Evolutionary conservation across 2,113 vertebrate species (phyloP), one percentile per base, ranked within the genome.

Genomic region (Struthidea cinerea): DNA sequence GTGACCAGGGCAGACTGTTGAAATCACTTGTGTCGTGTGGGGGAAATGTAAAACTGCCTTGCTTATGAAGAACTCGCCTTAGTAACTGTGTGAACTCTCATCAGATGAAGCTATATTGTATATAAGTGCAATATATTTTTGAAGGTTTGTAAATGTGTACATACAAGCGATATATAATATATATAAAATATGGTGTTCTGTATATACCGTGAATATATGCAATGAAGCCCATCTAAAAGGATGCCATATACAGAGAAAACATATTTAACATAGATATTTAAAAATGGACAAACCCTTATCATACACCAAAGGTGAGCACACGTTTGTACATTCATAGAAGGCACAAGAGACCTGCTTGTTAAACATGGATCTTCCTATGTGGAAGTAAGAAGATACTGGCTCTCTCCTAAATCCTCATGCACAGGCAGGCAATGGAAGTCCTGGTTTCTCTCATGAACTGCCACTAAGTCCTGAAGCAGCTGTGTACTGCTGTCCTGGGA

Each of bases 141-240:
- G 98, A 97, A 97, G 97, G 97, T 97, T 94, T 95, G 98, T 98
- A 98, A 97, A 98, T 98, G 97, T 98, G 98, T 96, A 98, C 95
- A 98, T 95, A 76, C 94, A 94, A 97, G 94, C 76, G 80, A 96
- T 97, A 97, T 97, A 97, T 93, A 97, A 97, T 97, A 98, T 98
- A 98, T 96, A 91, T 97, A 95, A 96, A 96, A 65, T 74, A 76
- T 14, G 87, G 90, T 94, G 69, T 94, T 97, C 95, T 97, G 96
- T 96, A 96, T 91, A 96, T 97, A 95, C 57, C 78, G 20, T 73
- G 85, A 95, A 79, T 93, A 90, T 93, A 73, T 76, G 81, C 96
- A 79, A 41, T 50, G 80, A 96, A 95, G 86, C 69, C 96, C 80
- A 70, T 91, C 93, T 85, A 60, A 86, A 87, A 95, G 90, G 84